Conservation (phyloP, 2,888 invertebrate genomes). For the Silvanus unidentatus region DNA sequence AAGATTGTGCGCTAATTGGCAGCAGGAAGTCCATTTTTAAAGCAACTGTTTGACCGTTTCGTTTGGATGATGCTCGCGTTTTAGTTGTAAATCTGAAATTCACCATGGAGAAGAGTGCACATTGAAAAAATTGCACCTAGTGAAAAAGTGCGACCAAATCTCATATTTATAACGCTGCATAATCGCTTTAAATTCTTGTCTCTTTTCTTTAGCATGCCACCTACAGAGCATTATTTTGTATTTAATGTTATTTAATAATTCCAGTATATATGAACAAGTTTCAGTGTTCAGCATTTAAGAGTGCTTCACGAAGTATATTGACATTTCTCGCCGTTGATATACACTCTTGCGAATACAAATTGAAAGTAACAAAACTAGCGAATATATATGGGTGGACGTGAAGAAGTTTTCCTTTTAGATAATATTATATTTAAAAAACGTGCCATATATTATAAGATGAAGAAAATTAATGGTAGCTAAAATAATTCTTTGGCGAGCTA, state of each 20-base stretch:
- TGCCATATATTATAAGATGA: conserved; percentile 32
- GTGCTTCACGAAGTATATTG: too few relatives aligned
- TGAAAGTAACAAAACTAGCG: too few relatives aligned
- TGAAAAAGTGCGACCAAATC: conserved; percentile 1
- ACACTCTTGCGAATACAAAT: too few relatives aligned
- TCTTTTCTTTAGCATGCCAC: conserved; percentile 18
- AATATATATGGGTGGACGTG: too few relatives aligned
- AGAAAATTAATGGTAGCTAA: conserved; percentile 34
- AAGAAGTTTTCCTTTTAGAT: too few relatives aligned
- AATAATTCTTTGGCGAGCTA: conserved; percentile 32
- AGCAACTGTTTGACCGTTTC: too few relatives aligned
- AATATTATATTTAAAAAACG: conserved; percentile 16
- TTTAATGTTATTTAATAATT: conserved; percentile 24
- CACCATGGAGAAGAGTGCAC: not conserved
- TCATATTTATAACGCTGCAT: not conserved
- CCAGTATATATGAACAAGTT: not conserved
- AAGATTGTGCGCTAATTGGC: too few relatives aligned
- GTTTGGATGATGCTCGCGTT: too few relatives aligned
- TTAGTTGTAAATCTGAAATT: conserved; percentile 2
- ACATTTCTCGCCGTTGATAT: too few relatives aligned
- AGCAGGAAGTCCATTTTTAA: too few relatives aligned
- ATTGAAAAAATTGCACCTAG: not conserved
- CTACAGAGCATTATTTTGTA: conserved; percentile 34
- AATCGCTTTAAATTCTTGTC: not conserved
- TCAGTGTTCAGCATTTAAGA: too few relatives aligned